Evolutionary conservation across 1,140 invertebrate genomes (phyloP).

Genomic region (Drosophila saltans): DNA sequence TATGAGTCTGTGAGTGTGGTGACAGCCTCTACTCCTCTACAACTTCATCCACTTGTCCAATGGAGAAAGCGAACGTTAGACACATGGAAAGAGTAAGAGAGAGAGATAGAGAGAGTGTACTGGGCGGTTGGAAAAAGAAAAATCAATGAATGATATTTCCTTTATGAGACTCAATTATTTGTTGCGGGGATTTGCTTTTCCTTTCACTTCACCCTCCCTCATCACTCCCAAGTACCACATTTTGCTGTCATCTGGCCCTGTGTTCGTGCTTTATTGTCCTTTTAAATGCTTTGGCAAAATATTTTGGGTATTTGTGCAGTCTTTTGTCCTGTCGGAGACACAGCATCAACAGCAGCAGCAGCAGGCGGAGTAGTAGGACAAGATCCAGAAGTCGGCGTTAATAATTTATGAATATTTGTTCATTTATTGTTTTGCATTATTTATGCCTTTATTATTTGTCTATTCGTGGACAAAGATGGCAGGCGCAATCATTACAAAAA

Average conservation of each 20-base stretch:
- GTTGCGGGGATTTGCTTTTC: conserved; percentile 78
- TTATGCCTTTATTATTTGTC: conserved; percentile 75
- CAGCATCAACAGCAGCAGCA: background rate
- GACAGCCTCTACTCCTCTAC: conserved; percentile 28
- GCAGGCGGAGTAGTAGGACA: conserved; percentile 8
- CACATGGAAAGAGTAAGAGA: background rate
- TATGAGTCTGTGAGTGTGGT: conserved; percentile 18
- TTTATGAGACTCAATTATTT: conserved; percentile 81
- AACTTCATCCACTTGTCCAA: conserved; percentile 59
- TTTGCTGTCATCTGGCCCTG: conserved; percentile 34
- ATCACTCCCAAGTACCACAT: background rate
- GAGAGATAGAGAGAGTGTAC: conserved; percentile 23
- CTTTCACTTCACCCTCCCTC: conserved; percentile 45
- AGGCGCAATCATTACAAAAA: background rate
- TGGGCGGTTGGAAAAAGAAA: conserved; percentile 46
- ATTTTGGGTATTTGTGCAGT: conserved; percentile 74
- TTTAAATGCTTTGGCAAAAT: conserved; percentile 80
- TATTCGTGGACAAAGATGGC: conserved; percentile 27
- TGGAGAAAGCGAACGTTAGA: conserved; percentile 13
- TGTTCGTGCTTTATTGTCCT: conserved; percentile 77
- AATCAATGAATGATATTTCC: conserved; percentile 82
- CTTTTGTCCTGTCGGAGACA: conserved; percentile 43
- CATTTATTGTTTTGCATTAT: conserved; percentile 81
- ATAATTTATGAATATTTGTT: conserved; percentile 82
- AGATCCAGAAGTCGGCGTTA: conserved; percentile 45